phyloP scores from a whole-genome alignment of 2,113 vertebrate species.

The Gyps fulvus region DNA sequence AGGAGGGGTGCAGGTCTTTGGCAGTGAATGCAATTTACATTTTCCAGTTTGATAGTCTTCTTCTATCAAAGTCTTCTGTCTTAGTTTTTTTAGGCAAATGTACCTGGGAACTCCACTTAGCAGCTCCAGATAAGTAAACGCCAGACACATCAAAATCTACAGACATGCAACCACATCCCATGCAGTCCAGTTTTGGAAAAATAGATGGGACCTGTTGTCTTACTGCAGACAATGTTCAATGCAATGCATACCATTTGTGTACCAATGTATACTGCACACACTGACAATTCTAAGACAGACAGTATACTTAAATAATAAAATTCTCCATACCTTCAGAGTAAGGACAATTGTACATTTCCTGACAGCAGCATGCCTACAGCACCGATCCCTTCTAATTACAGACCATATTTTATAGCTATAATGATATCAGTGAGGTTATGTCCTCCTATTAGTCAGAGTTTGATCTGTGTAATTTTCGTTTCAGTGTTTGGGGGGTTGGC shows the following conservation, averaged over 20 bases:
- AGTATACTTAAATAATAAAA: neutral
- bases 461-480: neutral
- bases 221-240: neutral
- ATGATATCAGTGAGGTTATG: neutral
- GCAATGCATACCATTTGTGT: neutral
- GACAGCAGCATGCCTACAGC: neutral
- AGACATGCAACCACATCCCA: neutral
- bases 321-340: neutral
- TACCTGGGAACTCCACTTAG: neutral
- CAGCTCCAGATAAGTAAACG: neutral
- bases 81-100: neutral
- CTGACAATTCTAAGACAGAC: neutral
- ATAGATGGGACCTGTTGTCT: neutral
- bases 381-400: neutral
- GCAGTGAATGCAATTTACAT: neutral
- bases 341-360: neutral
- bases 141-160: neutral
- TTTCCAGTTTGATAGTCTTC: neutral
- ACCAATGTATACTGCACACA: neutral
- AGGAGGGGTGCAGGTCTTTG: neutral
- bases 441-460: neutral
- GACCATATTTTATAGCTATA: neutral
- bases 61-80: neutral
- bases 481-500: neutral
- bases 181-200: neutral